phyloP scores from a whole-genome alignment of 2,113 vertebrate species.

The Hypocryptadius cinnamomeus region DNA sequence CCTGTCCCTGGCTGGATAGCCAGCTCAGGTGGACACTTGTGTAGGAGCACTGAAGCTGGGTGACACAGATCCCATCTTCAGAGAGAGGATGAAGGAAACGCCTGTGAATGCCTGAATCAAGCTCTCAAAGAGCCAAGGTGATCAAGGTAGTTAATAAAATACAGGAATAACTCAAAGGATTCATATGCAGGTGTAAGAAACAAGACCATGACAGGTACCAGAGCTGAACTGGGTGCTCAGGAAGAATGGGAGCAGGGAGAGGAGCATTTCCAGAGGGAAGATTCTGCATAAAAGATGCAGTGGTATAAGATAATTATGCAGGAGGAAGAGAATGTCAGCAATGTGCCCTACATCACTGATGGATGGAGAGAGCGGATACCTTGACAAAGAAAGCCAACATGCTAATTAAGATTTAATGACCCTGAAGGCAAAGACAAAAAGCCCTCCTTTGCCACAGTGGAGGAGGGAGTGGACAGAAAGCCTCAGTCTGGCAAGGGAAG shows the following conservation, averaged over 20 bases:
- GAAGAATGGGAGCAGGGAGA: not conserved
- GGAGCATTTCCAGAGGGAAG: not conserved
- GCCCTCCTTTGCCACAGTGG: not conserved
- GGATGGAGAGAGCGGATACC: not conserved
- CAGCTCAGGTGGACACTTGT: rapidly evolving
- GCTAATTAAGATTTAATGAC: not conserved
- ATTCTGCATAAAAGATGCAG: not conserved
- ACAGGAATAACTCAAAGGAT: rapidly evolving
- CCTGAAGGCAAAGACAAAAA: not conserved
- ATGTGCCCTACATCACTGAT: not conserved
- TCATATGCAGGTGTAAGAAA: not conserved
- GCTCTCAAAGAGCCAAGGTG: not conserved
- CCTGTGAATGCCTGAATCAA: not conserved
- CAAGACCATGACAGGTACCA: not conserved
- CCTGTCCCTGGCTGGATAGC: not conserved
- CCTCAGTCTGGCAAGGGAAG: not conserved
- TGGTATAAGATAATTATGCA: not conserved
- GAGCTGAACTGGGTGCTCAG: not conserved
- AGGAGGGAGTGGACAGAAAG: not conserved
- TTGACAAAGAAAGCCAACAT: not conserved
- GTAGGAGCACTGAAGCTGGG: not conserved
- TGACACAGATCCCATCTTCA: not conserved
- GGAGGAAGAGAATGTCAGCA: not conserved
- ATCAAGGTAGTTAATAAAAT: not conserved
- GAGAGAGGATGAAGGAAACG: not conserved